Evolutionary conservation across 1,140 invertebrate species (phyloP).

Genomic region (Cephus cinctus): DNA sequence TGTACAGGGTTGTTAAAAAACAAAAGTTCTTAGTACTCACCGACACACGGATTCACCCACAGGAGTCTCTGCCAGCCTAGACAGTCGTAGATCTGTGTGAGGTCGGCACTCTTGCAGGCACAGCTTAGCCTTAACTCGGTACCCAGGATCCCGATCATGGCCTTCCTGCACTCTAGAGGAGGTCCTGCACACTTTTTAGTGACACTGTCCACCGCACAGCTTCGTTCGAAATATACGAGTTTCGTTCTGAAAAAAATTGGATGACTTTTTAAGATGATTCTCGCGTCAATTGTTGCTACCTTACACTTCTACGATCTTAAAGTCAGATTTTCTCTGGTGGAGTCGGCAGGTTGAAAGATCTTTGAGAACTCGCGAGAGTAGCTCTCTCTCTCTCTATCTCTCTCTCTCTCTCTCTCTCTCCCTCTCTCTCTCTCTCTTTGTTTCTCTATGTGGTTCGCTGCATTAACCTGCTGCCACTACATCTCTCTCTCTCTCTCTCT

Average conservation of each 20-base stretch:
- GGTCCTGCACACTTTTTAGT: slow-evolving; percentile 87
- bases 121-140: slow-evolving; percentile 81
- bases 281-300: neutral
- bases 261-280: neutral
- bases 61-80: slow-evolving; percentile 86
- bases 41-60: slow-evolving; percentile 89
- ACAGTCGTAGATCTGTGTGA: slow-evolving; percentile 80
- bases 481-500: no score
- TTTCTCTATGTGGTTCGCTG: no score
- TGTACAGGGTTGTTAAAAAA: no score
- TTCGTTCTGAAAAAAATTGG: slow-evolving; percentile 61
- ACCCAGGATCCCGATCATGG: slow-evolving; percentile 82
- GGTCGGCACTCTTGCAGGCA: slow-evolving; percentile 80
- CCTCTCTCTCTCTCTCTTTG: no score
- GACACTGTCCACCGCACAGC: slow-evolving; percentile 83
- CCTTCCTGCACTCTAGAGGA: slow-evolving; percentile 73
- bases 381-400: no score
- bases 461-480: no score
- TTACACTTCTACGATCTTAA: no score
- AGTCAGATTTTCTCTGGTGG: no score
- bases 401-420: no score
- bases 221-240: slow-evolving; percentile 84
- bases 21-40: no score
- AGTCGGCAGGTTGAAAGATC: neutral
- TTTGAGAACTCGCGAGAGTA: no score